Evolutionary conservation across 2,797 vertebrate species (phyloP).

Genomic region (Remorina albescens): DNA sequence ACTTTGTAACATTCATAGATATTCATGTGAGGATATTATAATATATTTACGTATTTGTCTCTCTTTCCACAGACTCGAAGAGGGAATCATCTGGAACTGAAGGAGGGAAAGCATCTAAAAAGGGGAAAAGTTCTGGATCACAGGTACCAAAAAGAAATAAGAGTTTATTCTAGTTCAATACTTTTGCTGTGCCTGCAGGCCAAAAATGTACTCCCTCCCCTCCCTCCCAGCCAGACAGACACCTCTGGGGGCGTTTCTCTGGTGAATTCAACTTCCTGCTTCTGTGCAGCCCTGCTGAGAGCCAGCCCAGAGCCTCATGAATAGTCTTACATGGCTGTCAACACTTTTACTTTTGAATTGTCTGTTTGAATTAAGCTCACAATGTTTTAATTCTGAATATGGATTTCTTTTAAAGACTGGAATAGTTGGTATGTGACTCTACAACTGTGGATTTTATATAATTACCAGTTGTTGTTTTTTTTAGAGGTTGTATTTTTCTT

Average conservation of each 20-base stretch:
- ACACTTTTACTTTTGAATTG: conserved; percentile 67
- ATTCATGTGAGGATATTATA: conserved; percentile 30
- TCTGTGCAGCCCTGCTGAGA: conserved; percentile 72
- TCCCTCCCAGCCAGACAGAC: conserved; percentile 63
- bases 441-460: conserved; percentile 8
- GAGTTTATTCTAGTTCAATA: conserved; percentile 63
- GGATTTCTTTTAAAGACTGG: conserved; percentile 44
- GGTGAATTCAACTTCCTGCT: conserved; percentile 83
- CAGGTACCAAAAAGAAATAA: conserved; percentile 88
- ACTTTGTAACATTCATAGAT: conserved; percentile 38
- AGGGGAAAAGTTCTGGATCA: conserved; percentile 95
- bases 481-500: conserved; percentile 27
- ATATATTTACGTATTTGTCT: conserved; percentile 52
- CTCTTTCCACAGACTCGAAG: conserved; percentile 91
- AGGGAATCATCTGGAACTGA: conserved; percentile 97
- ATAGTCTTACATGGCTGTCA: conserved; percentile 75
- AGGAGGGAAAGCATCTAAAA: conserved; percentile 97
- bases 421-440: conserved; percentile 48
- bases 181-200: conserved; percentile 67
- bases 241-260: conserved; percentile 83
- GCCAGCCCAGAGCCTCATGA: conserved; percentile 64
- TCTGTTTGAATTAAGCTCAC: conserved; percentile 59
- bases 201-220: conserved; percentile 63
- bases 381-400: conserved; percentile 48
- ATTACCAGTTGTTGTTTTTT: neutral